Percentiles rank a stretch among this genome's conserved stretches.
These are phyloP conservation scores for Coilia nasus DNA, from an alignment of 2,797 vertebrate genomes.

Conservation along the genomic window DNA sequence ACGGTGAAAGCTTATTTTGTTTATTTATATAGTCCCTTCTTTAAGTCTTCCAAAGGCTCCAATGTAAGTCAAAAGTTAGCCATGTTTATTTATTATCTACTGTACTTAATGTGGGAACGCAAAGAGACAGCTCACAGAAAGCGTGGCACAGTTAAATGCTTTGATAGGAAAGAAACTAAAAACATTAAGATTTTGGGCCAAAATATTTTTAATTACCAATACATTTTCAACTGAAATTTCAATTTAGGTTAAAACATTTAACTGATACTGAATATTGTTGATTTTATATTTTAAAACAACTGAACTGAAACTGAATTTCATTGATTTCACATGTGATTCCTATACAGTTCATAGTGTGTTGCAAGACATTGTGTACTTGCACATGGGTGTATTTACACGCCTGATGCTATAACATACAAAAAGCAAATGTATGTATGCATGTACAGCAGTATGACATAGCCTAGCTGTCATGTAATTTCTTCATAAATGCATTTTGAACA, in stretches of 20 bases:
- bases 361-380: background rate
- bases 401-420: background rate
- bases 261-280: too few species aligned
- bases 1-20: background rate
- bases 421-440: background rate
- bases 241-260: background rate
- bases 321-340: too few species aligned
- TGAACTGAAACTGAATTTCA: too few species aligned
- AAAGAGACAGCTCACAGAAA: background rate
- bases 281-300: too few species aligned
- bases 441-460: background rate
- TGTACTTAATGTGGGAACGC: background rate
- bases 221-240: background rate
- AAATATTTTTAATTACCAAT: background rate
- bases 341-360: background rate
- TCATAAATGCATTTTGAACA: background rate
- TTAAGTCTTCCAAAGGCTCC: background rate
- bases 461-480: background rate
- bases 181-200: background rate
- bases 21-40: background rate
- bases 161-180: background rate
- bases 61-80: background rate
- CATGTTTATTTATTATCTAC: background rate
- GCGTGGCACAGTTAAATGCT: background rate
- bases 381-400: background rate